A percentile compares a stretch with the other conserved stretches of the same genome.
These are phyloP conservation scores for Xenentodon cancila DNA, from an alignment of 2,797 vertebrate species.

Conservation along the genomic window DNA sequence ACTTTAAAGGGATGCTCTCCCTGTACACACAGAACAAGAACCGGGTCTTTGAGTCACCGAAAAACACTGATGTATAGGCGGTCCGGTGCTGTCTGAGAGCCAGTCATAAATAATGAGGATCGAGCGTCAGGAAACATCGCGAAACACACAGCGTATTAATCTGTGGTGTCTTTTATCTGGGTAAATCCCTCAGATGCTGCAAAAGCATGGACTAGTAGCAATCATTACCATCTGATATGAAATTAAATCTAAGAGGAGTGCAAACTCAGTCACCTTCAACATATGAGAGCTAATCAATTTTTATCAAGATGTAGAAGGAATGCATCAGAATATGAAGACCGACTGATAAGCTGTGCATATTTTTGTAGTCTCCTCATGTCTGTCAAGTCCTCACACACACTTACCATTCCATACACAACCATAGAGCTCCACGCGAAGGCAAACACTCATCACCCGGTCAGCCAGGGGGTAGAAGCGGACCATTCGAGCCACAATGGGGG, in stretches of 20 bases:
- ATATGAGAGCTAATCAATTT: conserved; percentile 11
- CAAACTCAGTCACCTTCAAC: conserved; percentile 24
- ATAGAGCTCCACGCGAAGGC: conserved; percentile 94
- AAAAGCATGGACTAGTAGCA: conserved; percentile 39
- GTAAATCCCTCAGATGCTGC: conserved; percentile 39
- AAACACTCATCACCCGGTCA: conserved; percentile 95
- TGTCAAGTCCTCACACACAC: conserved; percentile 11
- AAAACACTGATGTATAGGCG: conserved; percentile 67
- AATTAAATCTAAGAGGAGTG: conserved; percentile 14
- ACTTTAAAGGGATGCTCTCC: conserved; percentile 44
- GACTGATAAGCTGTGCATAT: conserved; percentile 19
- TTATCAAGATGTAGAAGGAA: conserved; percentile 14
- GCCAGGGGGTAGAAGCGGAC: conserved; percentile 93
- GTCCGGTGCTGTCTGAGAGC: conserved; percentile 47
- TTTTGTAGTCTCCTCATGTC: not conserved
- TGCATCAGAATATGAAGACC: conserved; percentile 14
- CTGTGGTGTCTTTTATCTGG: conserved; percentile 56
- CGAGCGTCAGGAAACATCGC: conserved; percentile 50
- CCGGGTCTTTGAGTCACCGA: conserved; percentile 43
- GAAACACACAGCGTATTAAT: conserved; percentile 57
- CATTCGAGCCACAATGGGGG: conserved; percentile 88
- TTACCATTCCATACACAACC: conserved; percentile 93
- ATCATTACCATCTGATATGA: conserved; percentile 41
- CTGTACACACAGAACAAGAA: conserved; percentile 41
- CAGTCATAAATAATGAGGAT: conserved; percentile 64